Base-by-base conservation (phyloP, 2,797 vertebrate species). In the Lacerta viridis region DNA sequence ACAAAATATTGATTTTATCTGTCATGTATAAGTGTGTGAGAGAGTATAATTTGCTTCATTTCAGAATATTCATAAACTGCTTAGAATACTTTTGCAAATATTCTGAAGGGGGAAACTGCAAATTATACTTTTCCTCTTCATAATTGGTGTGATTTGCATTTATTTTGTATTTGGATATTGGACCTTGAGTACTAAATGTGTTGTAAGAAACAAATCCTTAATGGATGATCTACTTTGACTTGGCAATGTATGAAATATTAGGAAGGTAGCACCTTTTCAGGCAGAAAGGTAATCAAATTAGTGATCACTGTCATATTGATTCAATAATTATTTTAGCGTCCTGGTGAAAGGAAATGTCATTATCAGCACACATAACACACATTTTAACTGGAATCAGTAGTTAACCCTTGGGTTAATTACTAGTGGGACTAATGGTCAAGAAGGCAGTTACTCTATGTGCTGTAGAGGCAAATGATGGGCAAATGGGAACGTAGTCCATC, bases 341-440 rank as follows among this genome's bases (percentile, higher is more conserved):
- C 46, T 46, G 20, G 36, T 78, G 41, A 69, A 79, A 69, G 3
- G 61, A 61, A 46, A 86, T 79, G 43, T 69, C n/a, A 69, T 39
- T 15, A n/a, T 68, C 27, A 64, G 75, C 68, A 78, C 61, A 86
- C 41, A 78, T 18, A 86, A 78, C 64, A 83, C 68, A 78, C 41
- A 43, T 43, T 77, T 46, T 86, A 29, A 50, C 46, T 27, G 43
- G 61, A 10, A 18, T 77, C 46, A 23, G 41, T 36, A 79, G 75
- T 69, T 86, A 78, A 86, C 75, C 64, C 76, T 86, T 69, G 29
- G 78, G 13, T 81, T 75, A 86, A 82, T 75, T 64, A 87, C 75
- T 55, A 55, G 13, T 55, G 50, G 50, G 50, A 13, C 13, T 55
- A 15, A 61, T 55, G 50, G 3, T 15, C 50, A 55, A 55, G 50